Evolutionary conservation across 1,140 invertebrate species (phyloP).

Genomic region (Heliconius hewitsoni): DNA sequence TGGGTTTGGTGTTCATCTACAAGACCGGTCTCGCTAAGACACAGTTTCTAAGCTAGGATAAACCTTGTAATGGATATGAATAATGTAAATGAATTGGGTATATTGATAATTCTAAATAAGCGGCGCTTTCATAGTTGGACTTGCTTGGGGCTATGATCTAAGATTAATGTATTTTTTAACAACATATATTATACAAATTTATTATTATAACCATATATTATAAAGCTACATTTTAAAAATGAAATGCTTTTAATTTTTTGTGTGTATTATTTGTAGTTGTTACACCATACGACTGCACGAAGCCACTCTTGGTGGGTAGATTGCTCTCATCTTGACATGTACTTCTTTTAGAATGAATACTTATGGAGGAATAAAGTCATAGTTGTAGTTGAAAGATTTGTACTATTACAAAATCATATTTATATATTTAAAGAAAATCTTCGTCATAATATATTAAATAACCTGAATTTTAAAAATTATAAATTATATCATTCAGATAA

Average conservation of each 20-base stretch:
- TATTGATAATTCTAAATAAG: neutral
- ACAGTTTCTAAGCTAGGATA: neutral
- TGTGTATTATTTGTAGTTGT: neutral
- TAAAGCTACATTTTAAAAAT: neutral
- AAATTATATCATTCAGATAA: no score
- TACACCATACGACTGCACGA: constrained; percentile 1
- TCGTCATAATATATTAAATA: neutral
- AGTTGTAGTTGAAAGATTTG: neutral
- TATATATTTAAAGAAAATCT: neutral
- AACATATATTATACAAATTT: neutral
- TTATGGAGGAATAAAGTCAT: neutral
- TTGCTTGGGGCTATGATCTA: neutral
- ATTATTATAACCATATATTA: neutral
- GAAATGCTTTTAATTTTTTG: neutral
- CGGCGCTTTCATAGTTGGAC: neutral
- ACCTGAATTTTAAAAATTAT: neutral
- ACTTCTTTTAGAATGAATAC: constrained; percentile 4
- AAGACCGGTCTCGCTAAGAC: neutral
- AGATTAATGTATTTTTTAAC: neutral
- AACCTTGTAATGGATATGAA: neutral
- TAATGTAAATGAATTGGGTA: neutral
- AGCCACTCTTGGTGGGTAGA: neutral
- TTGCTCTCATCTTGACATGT: constrained; percentile 8
- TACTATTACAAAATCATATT: neutral
- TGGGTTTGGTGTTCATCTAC: neutral